Conservation (phyloP, 1,140 invertebrate genomes). For the Marisa cornuarietis region DNA sequence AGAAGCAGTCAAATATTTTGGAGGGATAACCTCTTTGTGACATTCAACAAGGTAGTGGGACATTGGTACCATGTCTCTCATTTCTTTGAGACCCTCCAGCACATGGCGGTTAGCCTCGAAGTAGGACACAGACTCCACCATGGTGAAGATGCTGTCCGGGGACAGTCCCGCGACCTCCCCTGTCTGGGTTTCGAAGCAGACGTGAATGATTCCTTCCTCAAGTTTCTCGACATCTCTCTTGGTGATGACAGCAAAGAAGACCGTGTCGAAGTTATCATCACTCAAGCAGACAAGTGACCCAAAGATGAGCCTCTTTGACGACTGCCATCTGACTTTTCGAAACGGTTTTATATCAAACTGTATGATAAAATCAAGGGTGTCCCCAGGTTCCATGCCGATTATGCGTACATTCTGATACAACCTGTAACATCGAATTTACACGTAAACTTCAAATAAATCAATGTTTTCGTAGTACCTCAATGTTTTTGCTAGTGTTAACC, state of each 20-base stretch:
- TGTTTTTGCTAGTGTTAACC: too few species aligned
- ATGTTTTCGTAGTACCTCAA: too few species aligned
- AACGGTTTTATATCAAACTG: conserved; percentile 37
- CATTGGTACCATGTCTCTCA: conserved; percentile 58
- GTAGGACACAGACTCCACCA: conserved; percentile 68
- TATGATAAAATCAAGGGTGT: conserved; percentile 41
- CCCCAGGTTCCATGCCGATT: conserved; percentile 38
- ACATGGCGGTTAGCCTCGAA: conserved; percentile 69
- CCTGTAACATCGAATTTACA: background rate
- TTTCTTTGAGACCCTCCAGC: conserved; percentile 61
- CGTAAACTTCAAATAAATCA: too few species aligned
- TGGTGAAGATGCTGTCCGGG: conserved; percentile 36
- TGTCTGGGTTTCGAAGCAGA: too few species aligned
- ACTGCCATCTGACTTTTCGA: conserved; percentile 48
- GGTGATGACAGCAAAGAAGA: conserved; percentile 75
- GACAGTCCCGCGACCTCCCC: background rate
- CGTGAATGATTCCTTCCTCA: too few species aligned
- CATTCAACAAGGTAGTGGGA: conserved; percentile 51
- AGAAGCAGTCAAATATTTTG: conserved; percentile 41
- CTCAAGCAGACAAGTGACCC: conserved; percentile 79
- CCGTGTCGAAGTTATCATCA: conserved; percentile 73
- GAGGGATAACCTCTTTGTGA: conserved; percentile 38
- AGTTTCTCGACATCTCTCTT: conserved; percentile 47
- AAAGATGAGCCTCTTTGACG: conserved; percentile 73
- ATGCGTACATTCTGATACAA: conserved; percentile 48